Evolutionary conservation across 2,113 vertebrate genomes (phyloP).

Genomic region (Pagrus major): DNA sequence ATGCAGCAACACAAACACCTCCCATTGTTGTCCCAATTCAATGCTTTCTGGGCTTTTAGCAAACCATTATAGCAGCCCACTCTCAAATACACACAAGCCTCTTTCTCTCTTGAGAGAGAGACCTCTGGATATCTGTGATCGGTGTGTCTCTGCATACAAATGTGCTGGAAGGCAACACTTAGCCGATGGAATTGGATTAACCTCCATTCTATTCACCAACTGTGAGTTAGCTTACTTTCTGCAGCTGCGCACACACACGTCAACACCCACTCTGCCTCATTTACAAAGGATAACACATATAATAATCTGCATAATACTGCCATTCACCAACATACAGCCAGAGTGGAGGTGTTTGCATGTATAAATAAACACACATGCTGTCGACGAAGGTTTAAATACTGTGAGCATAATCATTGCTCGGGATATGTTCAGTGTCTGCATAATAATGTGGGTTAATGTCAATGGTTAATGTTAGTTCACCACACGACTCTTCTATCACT

Average conservation of each 20-base stretch:
- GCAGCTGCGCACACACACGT: background rate
- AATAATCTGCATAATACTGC: background rate
- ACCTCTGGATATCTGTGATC: conserved; percentile 37
- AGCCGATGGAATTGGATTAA: conserved; percentile 56
- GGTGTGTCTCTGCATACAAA: conserved; percentile 61
- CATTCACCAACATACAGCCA: background rate
- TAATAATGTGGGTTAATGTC: background rate
- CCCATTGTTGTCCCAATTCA: background rate
- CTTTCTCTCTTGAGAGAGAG: conserved; percentile 23
- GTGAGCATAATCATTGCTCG: background rate
- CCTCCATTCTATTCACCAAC: conserved; percentile 34
- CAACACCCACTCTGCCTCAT: background rate
- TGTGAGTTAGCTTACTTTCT: conserved; percentile 18
- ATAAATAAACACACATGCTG: background rate
- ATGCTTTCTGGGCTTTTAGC: background rate
- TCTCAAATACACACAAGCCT: conserved; percentile 16
- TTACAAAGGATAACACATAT: background rate
- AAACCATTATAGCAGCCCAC: background rate
- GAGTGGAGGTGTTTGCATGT: background rate
- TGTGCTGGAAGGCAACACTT: conserved; percentile 52
- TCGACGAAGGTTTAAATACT: background rate
- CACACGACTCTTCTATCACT: background rate
- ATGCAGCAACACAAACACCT: conserved; percentile 1
- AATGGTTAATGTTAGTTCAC: background rate
- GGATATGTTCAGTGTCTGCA: background rate